Base-by-base conservation (phyloP, 2,113 vertebrate species). In the Apodemus speciosus region DNA sequence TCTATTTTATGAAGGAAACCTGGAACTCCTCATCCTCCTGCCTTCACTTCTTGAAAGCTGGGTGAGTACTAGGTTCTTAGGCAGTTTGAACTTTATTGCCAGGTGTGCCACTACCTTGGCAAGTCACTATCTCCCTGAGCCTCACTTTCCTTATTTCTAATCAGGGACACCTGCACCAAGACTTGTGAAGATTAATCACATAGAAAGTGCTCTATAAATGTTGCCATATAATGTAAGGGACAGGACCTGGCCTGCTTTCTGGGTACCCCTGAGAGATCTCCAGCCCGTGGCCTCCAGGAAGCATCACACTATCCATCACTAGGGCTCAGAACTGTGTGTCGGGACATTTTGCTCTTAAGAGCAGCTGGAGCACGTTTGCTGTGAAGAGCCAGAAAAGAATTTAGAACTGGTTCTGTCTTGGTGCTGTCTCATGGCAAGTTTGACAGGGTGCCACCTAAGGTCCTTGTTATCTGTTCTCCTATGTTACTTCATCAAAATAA, bases 111-210 rank as follows among this genome's bases (percentile, higher is more conserved):
- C 13, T 72, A 89, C n/a, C 11, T 46, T 73, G 49, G 7, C 49
- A 76, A 90, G n/a, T 69, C 56, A n/a, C n/a, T 43, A 21, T 23
- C 20, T 85, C 35, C 66, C 32, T 14, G 68, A 89, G 53, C 68
- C 58, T 95, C 64, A 30, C 53, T 93, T 88, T 92, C 51, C 76
- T 80, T 85, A 25, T 69, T 86, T 95, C n/a, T 89, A 91, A 84
- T 76, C 64, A 72, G 68, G 30, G 46, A 71, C 30, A 66, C 9
- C 3, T 76, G 25, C n/a, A 38, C 85, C 66, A 87, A 88, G 66
- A 40, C 68, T 49, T 71, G 85, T 79, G 53, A 91, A 66, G 21
- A 40, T 40, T 43, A 85, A 13, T 40, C 43, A 32, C 2, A 0
- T 30, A 53, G 20, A 56, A 35, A 66, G 40, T 58, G 14, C 58